Evolutionary conservation across 2,797 vertebrate genomes (phyloP).

Genomic region (Sebastes alutus): DNA sequence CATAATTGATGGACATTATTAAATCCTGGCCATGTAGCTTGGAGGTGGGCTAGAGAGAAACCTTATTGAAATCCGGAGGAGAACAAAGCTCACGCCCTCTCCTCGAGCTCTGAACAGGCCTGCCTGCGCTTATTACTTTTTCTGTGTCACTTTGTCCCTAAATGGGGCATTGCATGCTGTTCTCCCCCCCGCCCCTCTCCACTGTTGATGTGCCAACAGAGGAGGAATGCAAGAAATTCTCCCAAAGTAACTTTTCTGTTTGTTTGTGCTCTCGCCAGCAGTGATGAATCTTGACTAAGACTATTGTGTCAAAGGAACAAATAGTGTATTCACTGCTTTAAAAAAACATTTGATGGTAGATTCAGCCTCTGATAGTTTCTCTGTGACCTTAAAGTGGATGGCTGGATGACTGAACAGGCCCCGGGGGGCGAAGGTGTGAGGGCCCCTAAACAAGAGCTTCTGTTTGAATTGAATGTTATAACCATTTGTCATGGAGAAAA

Average conservation of each 20-base stretch:
- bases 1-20: constrained; percentile 53
- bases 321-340: not conserved
- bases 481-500: not conserved
- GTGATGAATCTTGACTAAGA: constrained; percentile 5
- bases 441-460: not conserved
- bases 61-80: not conserved
- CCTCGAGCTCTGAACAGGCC: not conserved
- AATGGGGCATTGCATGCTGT: constrained; percentile 16
- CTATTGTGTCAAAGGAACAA: constrained; percentile 27
- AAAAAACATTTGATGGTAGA: not conserved
- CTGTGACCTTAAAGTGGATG: not conserved
- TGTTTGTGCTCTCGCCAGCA: constrained; percentile 22
- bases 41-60: not conserved
- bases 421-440: not conserved
- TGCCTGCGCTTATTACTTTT: constrained; percentile 1
- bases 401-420: not conserved
- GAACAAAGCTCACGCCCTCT: not conserved
- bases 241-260: constrained; percentile 14
- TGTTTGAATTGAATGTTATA: not conserved
- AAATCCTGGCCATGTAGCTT: constrained; percentile 6
- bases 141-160: constrained; percentile 44
- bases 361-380: not conserved
- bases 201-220: constrained; percentile 23
- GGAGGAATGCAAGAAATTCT: constrained; percentile 39
- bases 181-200: not conserved